Percentiles rank a stretch among this genome's conserved stretches.
Conservation (phyloP, 2,888 invertebrate genomes). For the Sycophila texana region DNA sequence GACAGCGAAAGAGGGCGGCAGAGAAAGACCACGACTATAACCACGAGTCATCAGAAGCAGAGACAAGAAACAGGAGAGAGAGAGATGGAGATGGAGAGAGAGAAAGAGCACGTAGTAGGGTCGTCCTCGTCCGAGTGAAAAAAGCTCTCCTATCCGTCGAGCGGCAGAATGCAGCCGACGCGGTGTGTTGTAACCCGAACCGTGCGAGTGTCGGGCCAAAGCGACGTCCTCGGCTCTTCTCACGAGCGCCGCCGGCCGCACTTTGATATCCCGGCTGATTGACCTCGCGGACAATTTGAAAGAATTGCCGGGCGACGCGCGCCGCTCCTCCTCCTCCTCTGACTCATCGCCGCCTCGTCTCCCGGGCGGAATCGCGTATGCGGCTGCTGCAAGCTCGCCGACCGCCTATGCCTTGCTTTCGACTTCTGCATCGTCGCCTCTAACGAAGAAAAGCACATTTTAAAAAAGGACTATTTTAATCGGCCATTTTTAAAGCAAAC, state of each 20-base stretch:
- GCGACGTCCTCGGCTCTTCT: constrained; percentile 41
- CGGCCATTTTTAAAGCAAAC: too few relatives aligned
- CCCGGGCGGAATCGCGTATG: too few relatives aligned
- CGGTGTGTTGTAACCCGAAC: not conserved
- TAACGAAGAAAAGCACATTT: too few relatives aligned
- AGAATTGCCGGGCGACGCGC: constrained; percentile 40
- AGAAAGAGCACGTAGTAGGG: not conserved
- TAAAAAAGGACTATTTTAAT: too few relatives aligned
- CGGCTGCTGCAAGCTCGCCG: too few relatives aligned
- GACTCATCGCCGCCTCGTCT: constrained; percentile 28
- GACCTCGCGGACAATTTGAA: constrained; percentile 59
- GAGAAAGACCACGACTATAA: not conserved
- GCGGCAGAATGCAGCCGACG: too few relatives aligned
- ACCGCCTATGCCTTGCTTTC: too few relatives aligned
- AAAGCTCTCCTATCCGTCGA: too few relatives aligned
- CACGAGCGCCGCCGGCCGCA: constrained; percentile 52
- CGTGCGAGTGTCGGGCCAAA: not conserved
- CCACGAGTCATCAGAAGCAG: not conserved
- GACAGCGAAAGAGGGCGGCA: not conserved
- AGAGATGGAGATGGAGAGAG: not conserved
- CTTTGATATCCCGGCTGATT: constrained; percentile 57
- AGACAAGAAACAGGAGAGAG: not conserved
- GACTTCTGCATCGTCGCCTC: too few relatives aligned
- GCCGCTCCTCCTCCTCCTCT: constrained; percentile 11
- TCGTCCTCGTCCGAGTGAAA: too few relatives aligned